Base-by-base conservation (phyloP, 1,140 invertebrate genomes). In the Camponotus pennsylvanicus region DNA sequence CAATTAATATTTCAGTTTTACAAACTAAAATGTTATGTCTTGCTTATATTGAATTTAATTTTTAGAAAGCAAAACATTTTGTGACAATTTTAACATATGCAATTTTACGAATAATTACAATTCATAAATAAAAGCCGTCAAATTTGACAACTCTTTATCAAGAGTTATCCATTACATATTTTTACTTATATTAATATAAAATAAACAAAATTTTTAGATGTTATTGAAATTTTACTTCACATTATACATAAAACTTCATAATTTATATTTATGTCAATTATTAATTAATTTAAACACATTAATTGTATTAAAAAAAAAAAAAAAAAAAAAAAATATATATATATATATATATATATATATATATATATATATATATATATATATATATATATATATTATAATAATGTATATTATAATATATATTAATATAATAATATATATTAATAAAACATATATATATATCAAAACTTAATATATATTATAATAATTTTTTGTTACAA, bases 91-190 rank as follows among this genome's bases (percentile, higher is more conserved):
- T 52, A 9, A 79, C 42, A 8, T 40, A 79, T 67, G 9, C 18
- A 9, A 18, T 67, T 79, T 67, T 40, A 21, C 32, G 42, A 64
- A 13, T 79, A 37, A 52, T 27, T 67, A 21, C 42, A 55, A 52
- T 67, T 37, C 49, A 5, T 40, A 67, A 79, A 79, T 79, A 45
- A 52, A 79, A 66, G 18, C 63, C n/a, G 32, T 37, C 7, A n/a
- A 27, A 18, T 27, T 13, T 40, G 42, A 67, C 63, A 67, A 27
- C 3, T n/a, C 40, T 52, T 37, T 64, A 77, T 77, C 59, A 77
- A 77, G 40, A 8, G 8, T 67, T 79, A 45, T 40, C 2, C 13
- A 11, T 7, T 79, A 69, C 27, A 9, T 45, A 13, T 40, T 55
- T 55, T 52, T 69, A 79, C 21, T 69, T 69, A 34, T 11, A 57